phyloP scores from a whole-genome alignment of 1,140 invertebrate species.

The Eurosta solidaginis region DNA sequence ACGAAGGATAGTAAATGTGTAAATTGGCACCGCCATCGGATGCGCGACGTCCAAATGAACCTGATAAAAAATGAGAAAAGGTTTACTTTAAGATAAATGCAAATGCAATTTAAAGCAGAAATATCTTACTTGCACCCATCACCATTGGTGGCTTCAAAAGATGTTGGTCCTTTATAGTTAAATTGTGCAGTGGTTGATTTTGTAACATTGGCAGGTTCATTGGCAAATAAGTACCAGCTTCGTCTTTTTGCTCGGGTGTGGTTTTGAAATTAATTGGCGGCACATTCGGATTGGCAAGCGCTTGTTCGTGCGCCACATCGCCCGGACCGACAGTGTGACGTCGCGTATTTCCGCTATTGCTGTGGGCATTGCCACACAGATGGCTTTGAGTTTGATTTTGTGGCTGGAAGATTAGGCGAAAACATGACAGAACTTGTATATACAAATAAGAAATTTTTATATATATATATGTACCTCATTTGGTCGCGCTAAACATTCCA shows the following conservation, averaged over 20 bases:
- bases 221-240: constrained; percentile 65
- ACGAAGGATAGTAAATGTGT: constrained; percentile 74
- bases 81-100: not conserved
- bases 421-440: not conserved
- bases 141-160: constrained; percentile 88
- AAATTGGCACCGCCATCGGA: constrained; percentile 96
- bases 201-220: constrained; percentile 76
- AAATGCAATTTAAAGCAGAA: not conserved
- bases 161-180: constrained; percentile 91
- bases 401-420: not conserved
- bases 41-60: constrained; percentile 85
- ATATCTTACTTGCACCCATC: constrained; percentile 78
- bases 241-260: constrained; percentile 43
- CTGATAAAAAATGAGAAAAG: constrained; percentile 58
- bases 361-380: constrained; percentile 43
- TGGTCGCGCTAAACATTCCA: constrained; percentile 51
- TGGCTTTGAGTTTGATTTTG: constrained; percentile 42
- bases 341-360: constrained; percentile 63
- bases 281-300: constrained; percentile 57
- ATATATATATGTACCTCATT: constrained; percentile 45
- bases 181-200: constrained; percentile 77
- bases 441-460: not conserved
- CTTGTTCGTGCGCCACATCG: constrained; percentile 79
- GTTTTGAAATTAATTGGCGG: constrained; percentile 56
- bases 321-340: constrained; percentile 93